Conservation (phyloP, 2,113 vertebrate genomes). For the Coptodon rendalli region DNA sequence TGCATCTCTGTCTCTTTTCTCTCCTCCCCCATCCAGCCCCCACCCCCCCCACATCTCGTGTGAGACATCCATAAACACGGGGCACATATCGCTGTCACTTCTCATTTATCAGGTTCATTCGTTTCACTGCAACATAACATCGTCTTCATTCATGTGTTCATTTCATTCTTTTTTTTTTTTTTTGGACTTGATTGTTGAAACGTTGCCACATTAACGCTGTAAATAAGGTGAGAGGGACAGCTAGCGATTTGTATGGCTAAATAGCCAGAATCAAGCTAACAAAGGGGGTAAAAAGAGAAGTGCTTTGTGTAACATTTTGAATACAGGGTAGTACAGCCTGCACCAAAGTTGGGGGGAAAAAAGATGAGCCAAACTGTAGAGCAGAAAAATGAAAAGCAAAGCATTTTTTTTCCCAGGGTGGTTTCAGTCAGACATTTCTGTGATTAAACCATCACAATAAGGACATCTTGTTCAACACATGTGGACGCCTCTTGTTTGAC, state of each 20-base stretch:
- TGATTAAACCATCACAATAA: neutral
- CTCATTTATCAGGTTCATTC: slow-evolving; percentile 42
- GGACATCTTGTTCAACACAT: neutral
- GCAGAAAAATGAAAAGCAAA: neutral
- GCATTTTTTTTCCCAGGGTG: neutral
- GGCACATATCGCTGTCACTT: slow-evolving; percentile 33
- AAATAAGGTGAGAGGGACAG: neutral
- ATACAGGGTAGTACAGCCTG: neutral
- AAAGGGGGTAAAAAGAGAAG: neutral
- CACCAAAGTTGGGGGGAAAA: neutral
- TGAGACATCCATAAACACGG: slow-evolving; percentile 33
- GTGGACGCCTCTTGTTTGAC: neutral
- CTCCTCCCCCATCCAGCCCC: neutral
- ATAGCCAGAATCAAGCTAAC: neutral
- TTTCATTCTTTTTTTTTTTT: neutral
- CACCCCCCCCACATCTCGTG: neutral
- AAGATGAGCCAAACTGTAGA: neutral
- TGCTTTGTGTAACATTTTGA: neutral
- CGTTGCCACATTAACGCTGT: neutral
- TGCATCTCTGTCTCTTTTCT: neutral
- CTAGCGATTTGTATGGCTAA: neutral
- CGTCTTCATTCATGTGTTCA: slow-evolving; percentile 52
- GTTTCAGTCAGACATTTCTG: neutral
- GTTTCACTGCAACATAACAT: slow-evolving; percentile 34
- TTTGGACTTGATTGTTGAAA: neutral